Evolutionary conservation across 1,140 invertebrate species (phyloP).

Genomic region (Cyrtorhinus lividipennis): DNA sequence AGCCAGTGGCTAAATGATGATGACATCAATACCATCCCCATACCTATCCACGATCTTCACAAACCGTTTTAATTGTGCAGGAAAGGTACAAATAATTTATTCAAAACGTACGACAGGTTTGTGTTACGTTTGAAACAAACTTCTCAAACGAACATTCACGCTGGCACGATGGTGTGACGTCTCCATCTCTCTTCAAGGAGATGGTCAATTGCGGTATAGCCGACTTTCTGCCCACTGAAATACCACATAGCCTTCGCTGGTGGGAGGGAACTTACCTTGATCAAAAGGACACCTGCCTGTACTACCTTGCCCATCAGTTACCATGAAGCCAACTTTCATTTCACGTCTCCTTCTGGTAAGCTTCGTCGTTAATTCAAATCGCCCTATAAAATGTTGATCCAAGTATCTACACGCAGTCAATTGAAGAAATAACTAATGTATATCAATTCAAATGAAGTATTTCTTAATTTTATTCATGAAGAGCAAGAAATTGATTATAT

Average conservation of each 20-base stretch:
- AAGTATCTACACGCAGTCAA: not conserved
- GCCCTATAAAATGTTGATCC: not conserved
- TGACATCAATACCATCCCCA: too few species aligned
- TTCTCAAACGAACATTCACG: too few species aligned
- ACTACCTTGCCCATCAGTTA: not conserved
- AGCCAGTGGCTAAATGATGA: too few species aligned
- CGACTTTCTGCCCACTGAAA: not conserved
- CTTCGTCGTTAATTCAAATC: not conserved
- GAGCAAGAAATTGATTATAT: too few species aligned
- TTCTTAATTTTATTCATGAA: not conserved
- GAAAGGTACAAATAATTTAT: too few species aligned
- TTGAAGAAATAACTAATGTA: not conserved
- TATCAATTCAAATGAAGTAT: not conserved
- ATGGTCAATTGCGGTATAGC: too few species aligned
- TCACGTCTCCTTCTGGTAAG: not conserved
- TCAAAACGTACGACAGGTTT: too few species aligned
- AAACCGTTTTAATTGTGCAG: too few species aligned
- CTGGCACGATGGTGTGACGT: too few species aligned
- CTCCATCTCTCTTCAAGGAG: too few species aligned
- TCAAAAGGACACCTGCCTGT: not conserved
- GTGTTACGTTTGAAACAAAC: too few species aligned
- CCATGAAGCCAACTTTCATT: not conserved
- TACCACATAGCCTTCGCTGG: not conserved
- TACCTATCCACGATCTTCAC: too few species aligned
- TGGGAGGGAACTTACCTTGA: not conserved